phyloP scores from a whole-genome alignment of 2,113 vertebrate genomes.

The Probosciger aterrimus region DNA sequence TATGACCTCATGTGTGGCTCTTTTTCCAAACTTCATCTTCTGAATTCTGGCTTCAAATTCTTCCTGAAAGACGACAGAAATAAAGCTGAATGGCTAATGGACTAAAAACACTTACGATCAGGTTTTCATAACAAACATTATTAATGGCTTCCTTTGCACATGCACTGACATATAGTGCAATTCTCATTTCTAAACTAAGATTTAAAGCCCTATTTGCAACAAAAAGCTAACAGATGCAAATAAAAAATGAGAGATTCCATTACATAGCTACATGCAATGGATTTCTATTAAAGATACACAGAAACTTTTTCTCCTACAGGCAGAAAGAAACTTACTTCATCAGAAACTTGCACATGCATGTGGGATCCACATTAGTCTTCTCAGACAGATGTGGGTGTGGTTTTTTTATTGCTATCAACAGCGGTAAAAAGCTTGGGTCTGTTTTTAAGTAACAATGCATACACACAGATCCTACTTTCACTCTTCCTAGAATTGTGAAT shows the following conservation, averaged over 20 bases:
- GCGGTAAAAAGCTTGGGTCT: background rate
- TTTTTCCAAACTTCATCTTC: slow-evolving; percentile 70
- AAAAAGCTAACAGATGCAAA: slow-evolving; percentile 72
- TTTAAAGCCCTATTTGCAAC: slow-evolving; percentile 79
- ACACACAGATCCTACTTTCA: background rate
- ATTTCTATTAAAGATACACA: slow-evolving; percentile 30
- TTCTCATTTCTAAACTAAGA: slow-evolving; percentile 77
- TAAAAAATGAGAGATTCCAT: slow-evolving; percentile 63
- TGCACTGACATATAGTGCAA: slow-evolving; percentile 49
- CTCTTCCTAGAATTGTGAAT: background rate
- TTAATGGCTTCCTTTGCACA: slow-evolving; percentile 70
- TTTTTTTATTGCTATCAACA: background rate
- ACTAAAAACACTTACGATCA: slow-evolving; percentile 80
- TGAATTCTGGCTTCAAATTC: slow-evolving; percentile 72
- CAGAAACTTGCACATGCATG: background rate
- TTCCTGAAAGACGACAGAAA: slow-evolving; percentile 73
- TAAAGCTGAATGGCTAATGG: slow-evolving; percentile 77
- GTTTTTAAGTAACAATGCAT: background rate
- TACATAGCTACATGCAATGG: slow-evolving; percentile 10
- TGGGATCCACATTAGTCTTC: background rate
- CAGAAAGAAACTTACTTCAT: background rate
- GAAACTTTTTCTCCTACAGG: background rate
- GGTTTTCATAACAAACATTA: slow-evolving; percentile 78
- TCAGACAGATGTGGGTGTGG: background rate
- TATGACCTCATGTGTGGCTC: slow-evolving; percentile 60